Evolutionary conservation across 2,888 invertebrate genomes (phyloP), one percentile per base, ranked within the genome.

Genomic region (Ecdyonurus torrentis): DNA sequence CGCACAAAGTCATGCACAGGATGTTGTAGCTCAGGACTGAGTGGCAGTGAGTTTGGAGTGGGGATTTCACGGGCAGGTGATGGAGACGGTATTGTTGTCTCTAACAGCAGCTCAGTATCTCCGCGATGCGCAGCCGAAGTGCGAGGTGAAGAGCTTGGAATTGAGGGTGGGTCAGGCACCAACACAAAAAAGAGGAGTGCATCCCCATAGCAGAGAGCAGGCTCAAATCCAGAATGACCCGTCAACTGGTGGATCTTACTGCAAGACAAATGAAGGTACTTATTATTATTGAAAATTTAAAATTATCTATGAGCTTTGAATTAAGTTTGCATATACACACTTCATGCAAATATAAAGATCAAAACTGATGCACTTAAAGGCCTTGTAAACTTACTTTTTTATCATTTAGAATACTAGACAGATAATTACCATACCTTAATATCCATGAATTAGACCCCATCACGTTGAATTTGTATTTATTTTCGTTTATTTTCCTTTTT

Each of bases 201-300:
- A 72, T 96, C 95, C 2, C 97, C 97, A 73, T 89, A 92, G 73
- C 95, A 95, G 50, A 94, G 81, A 62, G 87, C 86, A 1, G 91
- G 87, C 74, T 95, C 92, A 74, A 94, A 96, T 1, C 96, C 96
- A 0, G 91, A 86, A 74, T 92, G 78, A 22, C 74, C 70, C 2
- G 68, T 67, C 23, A 72, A 63, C n/a, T 63, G 55, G n/a, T 55
- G 63, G 58, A 87, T 84, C 64, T 80, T 81, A 74, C 84, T 83
- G 68, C 87, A 87, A 61, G n/a, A n/a, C n/a, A n/a, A n/a, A n/a
- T n/a, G n/a, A n/a, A n/a, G n/a, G n/a, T n/a, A n/a, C n/a, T n/a
- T n/a, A n/a, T n/a, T n/a, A n/a, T n/a, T n/a, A n/a, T n/a, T n/a
- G n/a, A n/a, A n/a, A n/a, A n/a, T n/a, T n/a, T n/a, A n/a, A n/a